A percentile compares a stretch with the other conserved stretches of the same genome.
Conservation (phyloP, 1,140 invertebrate genomes). For the Neuroterus valhalla region DNA sequence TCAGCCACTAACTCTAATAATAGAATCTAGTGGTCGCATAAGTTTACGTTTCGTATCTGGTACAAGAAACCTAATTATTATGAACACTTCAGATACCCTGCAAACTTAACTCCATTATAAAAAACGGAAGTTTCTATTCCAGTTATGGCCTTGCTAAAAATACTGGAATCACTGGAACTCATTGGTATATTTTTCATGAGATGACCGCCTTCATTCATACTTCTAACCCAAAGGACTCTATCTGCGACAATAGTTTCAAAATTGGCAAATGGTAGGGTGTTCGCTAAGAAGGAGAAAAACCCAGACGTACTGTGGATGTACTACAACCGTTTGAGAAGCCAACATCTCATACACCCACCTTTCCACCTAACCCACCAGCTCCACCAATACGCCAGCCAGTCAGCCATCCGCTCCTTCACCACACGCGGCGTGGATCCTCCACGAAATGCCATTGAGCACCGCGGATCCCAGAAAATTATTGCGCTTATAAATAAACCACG, state of each 20-base stretch:
- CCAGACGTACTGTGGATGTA: conserved; percentile 22
- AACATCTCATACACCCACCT: conserved; percentile 26
- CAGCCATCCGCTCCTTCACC: conserved; percentile 41
- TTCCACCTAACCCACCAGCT: conserved; percentile 14
- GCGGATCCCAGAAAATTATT: conserved; percentile 64
- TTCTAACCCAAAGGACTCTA: conserved; percentile 5
- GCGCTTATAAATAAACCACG: conserved; percentile 67
- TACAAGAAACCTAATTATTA: neutral
- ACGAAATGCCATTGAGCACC: conserved; percentile 62
- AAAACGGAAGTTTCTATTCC: neutral
- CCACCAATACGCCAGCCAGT: conserved; percentile 21
- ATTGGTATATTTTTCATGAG: neutral
- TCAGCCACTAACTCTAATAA: neutral
- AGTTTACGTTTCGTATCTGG: neutral
- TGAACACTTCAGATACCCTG: neutral
- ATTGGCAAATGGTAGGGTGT: conserved; percentile 10
- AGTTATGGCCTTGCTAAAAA: neutral
- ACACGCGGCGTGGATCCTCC: conserved; percentile 45
- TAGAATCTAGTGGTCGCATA: neutral
- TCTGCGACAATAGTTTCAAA: conserved; percentile 1
- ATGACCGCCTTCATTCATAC: neutral
- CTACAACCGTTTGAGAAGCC: conserved; percentile 25
- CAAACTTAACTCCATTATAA: neutral
- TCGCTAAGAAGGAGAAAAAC: conserved; percentile 11
- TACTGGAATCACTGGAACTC: neutral